Evolutionary conservation across 2,888 invertebrate genomes (phyloP).

Genomic region (Blastobasis adustella): DNA sequence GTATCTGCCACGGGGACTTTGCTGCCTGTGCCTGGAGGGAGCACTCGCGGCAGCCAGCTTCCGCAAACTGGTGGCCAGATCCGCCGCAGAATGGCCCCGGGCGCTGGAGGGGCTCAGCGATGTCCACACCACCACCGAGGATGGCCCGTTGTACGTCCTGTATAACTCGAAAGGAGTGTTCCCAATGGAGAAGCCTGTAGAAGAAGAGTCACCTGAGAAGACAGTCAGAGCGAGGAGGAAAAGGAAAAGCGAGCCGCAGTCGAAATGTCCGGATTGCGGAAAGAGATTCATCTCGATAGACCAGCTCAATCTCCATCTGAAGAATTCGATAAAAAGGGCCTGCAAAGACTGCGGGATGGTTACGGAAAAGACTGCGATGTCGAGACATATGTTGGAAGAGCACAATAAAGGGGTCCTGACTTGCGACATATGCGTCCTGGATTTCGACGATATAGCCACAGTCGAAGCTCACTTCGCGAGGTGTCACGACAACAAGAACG

Average conservation of each 20-base stretch:
- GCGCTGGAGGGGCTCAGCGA: constrained; percentile 7
- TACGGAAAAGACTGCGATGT: constrained; percentile 30
- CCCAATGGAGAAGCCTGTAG: constrained; percentile 21
- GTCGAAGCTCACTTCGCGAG: constrained; percentile 25
- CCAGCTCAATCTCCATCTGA: constrained; percentile 42
- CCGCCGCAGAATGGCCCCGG: constrained; percentile 37
- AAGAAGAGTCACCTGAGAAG: constrained; percentile 19
- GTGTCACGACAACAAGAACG: constrained; percentile 22
- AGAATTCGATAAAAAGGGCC: constrained; percentile 31
- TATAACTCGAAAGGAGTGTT: constrained; percentile 8
- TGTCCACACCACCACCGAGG: too few species aligned
- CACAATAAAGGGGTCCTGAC: constrained; percentile 25
- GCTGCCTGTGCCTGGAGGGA: constrained; percentile 40
- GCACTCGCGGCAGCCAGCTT: constrained; percentile 36
- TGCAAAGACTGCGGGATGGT: constrained; percentile 37
- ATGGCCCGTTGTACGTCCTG: too few species aligned
- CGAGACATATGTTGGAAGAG: constrained; percentile 28
- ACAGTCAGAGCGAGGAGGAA: neutral
- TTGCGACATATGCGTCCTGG: constrained; percentile 36
- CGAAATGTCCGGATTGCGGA: constrained; percentile 37
- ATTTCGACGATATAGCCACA: constrained; percentile 25
- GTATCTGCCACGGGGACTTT: constrained; percentile 43
- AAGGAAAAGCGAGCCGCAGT: neutral
- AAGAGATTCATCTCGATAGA: constrained; percentile 30
- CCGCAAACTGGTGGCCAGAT: constrained; percentile 33